These are phyloP conservation scores for Beroe forskalii DNA, from an alignment of 37 sponge, comb jelly and placozoan genomes.

Conservation along the genomic window DNA sequence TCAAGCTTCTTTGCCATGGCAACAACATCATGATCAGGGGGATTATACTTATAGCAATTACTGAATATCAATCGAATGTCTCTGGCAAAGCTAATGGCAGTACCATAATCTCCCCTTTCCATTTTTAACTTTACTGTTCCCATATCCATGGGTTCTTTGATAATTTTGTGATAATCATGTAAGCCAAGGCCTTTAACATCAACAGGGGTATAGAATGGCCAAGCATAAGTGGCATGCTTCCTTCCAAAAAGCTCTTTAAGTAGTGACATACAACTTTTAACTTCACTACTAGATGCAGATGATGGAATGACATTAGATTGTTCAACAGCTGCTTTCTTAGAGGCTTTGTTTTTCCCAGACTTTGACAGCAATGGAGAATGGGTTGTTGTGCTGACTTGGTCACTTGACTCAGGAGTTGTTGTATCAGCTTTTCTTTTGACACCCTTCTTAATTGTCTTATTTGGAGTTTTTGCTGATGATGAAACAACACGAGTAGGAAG, in stretches of 20 bases:
- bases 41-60: constrained; percentile 99
- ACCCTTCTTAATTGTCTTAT: constrained; percentile 65
- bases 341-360: constrained; percentile 38
- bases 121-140: constrained; percentile 81
- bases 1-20: constrained; percentile 91
- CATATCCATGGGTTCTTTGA: constrained; percentile 96
- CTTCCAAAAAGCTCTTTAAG: constrained; percentile 36
- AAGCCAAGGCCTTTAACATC: constrained; percentile 81
- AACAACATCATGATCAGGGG: constrained; percentile 96
- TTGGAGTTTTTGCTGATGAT: background rate
- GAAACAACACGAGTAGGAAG: background rate
- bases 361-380: constrained; percentile 55
- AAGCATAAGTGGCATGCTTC: constrained; percentile 77
- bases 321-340: background rate
- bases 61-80: constrained; percentile 94
- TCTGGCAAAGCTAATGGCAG: constrained; percentile 77
- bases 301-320: background rate
- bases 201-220: constrained; percentile 96
- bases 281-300: background rate
- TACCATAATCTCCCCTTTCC: constrained; percentile 77
- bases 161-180: constrained; percentile 89
- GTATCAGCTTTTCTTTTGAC: constrained; percentile 92
- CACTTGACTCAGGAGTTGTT: constrained; percentile 72
- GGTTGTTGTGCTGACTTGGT: constrained; percentile 58
- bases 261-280: constrained; percentile 5